Evolutionary conservation across 2,888 invertebrate species (phyloP).

Genomic region (Cryptophagus acutangulus): DNA sequence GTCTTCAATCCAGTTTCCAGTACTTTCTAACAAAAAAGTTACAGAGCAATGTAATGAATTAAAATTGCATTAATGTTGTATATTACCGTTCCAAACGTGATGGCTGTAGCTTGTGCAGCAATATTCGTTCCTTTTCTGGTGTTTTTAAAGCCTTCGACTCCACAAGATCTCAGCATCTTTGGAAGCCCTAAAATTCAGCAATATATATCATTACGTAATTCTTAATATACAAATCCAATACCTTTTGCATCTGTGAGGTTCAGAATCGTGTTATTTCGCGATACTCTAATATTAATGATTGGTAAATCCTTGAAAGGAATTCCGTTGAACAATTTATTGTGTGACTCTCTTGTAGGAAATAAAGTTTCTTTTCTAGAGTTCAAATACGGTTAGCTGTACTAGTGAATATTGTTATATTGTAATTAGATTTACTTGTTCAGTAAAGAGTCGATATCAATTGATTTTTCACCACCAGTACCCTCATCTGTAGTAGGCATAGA

Average conservation of each 20-base stretch:
- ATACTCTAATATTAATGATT: conserved; percentile 74
- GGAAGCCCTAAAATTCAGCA: conserved; percentile 46
- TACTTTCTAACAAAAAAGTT: conserved; percentile 57
- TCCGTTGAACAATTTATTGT: conserved; percentile 68
- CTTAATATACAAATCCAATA: conserved; percentile 21
- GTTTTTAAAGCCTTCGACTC: conserved; percentile 92
- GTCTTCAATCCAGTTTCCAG: conserved; percentile 68
- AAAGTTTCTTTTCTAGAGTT: conserved; percentile 57
- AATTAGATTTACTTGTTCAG: conserved; percentile 53
- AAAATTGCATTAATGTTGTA: background rate
- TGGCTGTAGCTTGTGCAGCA: conserved; percentile 92
- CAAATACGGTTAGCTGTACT: conserved; percentile 4
- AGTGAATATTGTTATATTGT: conserved; percentile 10
- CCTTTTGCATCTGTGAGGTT: conserved; percentile 68
- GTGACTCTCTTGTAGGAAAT: conserved; percentile 72
- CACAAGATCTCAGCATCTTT: conserved; percentile 68
- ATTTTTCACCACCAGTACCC: conserved; percentile 72
- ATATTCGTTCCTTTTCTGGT: conserved; percentile 93
- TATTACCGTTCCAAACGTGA: conserved; percentile 66
- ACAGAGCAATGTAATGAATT: conserved; percentile 8
- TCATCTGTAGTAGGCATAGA: conserved; percentile 60
- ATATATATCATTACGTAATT: conserved; percentile 11
- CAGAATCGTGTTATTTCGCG: conserved; percentile 85
- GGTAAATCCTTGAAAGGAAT: conserved; percentile 74
- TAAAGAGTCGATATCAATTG: conserved; percentile 63